Evolutionary conservation across 1,140 invertebrate species (phyloP).

Genomic region (Spodoptera frugiperda): DNA sequence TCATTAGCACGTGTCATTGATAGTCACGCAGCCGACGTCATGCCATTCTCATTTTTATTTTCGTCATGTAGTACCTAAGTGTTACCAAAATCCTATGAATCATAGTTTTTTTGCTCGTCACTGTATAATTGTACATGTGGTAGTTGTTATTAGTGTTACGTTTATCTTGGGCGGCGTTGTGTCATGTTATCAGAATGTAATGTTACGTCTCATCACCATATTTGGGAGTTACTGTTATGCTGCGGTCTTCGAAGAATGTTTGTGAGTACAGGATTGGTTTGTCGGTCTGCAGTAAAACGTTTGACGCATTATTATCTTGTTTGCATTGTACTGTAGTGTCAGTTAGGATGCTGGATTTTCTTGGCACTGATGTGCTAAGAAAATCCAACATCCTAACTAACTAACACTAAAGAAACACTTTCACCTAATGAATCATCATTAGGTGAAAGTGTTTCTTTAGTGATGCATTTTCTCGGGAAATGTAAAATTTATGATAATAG

Average conservation of each 20-base stretch:
- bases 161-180: neutral
- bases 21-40: neutral
- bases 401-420: no score
- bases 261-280: neutral
- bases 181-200: neutral
- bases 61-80: neutral
- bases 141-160: neutral
- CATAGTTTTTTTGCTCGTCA: conserved; percentile 16
- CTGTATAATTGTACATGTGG: neutral
- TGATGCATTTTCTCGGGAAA: no score
- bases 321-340: no score
- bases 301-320: no score
- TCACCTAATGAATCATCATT: no score
- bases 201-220: conserved; percentile 5
- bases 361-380: no score
- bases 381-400: no score
- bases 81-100: conserved; percentile 5
- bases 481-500: no score
- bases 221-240: conserved; percentile 13
- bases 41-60: conserved; percentile 4
- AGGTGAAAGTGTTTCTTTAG: no score
- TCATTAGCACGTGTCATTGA: neutral
- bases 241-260: neutral
- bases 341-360: no score
- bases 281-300: neutral